A percentile compares a stretch with the other conserved stretches of the same genome.
These are phyloP conservation scores for Leucania comma DNA, from an alignment of 2,888 invertebrate species.

Conservation along the genomic window DNA sequence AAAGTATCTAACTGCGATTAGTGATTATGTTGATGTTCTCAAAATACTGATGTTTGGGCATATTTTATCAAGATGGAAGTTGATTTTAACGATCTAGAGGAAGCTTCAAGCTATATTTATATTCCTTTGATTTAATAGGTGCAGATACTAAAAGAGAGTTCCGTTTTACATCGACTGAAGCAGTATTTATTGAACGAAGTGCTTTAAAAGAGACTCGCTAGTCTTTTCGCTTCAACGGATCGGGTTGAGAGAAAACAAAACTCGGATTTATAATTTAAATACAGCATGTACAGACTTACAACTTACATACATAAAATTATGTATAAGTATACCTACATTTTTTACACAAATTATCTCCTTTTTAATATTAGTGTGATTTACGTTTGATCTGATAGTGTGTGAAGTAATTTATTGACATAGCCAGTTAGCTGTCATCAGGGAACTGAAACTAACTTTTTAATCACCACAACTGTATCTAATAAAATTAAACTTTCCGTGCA, in stretches of 20 bases:
- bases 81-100: neutral
- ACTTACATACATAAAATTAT: too few species aligned
- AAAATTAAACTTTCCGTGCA: neutral
- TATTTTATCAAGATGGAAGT: slow-evolving; percentile 3
- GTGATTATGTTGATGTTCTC: slow-evolving; percentile 42
- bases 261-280: neutral
- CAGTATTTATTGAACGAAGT: slow-evolving; percentile 25
- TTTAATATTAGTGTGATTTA: too few species aligned
- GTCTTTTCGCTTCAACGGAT: slow-evolving; percentile 19
- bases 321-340: too few species aligned
- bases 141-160: neutral
- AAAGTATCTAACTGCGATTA: slow-evolving; percentile 56
- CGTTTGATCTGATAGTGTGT: too few species aligned
- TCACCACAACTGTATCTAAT: too few species aligned
- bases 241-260: neutral
- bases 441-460: too few species aligned
- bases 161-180: slow-evolving; percentile 19
- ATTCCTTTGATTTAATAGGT: neutral
- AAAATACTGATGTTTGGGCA: slow-evolving; percentile 1
- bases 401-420: too few species aligned
- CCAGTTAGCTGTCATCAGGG: too few species aligned
- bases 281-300: neutral
- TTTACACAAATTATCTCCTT: too few species aligned
- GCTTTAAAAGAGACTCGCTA: slow-evolving; percentile 22
- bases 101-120: neutral